Conservation (phyloP, 2,888 invertebrate genomes). For the Platynereis dumerilii region DNA sequence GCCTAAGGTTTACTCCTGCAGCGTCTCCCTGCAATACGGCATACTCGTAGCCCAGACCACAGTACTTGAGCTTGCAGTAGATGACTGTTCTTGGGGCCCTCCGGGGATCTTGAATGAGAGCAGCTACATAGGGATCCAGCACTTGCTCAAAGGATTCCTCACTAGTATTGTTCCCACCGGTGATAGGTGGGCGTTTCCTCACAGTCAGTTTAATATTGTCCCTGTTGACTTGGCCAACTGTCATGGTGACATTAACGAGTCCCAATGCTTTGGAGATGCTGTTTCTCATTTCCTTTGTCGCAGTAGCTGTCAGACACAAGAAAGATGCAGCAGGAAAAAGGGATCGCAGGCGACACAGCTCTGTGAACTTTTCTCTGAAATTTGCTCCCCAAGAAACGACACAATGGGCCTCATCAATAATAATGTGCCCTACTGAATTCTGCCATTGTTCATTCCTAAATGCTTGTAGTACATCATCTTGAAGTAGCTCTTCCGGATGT, state of each 20-base stretch:
- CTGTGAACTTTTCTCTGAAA: background rate
- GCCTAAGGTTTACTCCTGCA: no score
- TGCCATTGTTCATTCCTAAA: constrained; percentile 1
- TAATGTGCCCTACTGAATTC: background rate
- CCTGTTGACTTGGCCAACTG: background rate
- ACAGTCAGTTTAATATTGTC: background rate
- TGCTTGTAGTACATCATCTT: background rate
- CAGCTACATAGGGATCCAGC: background rate
- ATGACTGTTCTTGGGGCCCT: constrained; percentile 3
- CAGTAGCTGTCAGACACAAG: background rate
- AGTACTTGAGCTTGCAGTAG: constrained; percentile 2
- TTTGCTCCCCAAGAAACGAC: background rate
- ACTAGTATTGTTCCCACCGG: background rate
- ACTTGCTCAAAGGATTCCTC: background rate
- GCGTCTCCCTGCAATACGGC: no score
- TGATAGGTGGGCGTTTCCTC: background rate
- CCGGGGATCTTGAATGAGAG: background rate
- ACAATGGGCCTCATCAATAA: constrained; percentile 8
- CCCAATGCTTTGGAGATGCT: background rate
- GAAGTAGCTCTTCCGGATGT: background rate
- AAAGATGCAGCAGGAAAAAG: background rate
- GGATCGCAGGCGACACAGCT: background rate
- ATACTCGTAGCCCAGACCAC: background rate
- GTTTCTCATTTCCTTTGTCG: background rate
- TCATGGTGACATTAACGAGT: background rate